Conservation (phyloP, 2,888 invertebrate species). For the Euphydryas editha region DNA sequence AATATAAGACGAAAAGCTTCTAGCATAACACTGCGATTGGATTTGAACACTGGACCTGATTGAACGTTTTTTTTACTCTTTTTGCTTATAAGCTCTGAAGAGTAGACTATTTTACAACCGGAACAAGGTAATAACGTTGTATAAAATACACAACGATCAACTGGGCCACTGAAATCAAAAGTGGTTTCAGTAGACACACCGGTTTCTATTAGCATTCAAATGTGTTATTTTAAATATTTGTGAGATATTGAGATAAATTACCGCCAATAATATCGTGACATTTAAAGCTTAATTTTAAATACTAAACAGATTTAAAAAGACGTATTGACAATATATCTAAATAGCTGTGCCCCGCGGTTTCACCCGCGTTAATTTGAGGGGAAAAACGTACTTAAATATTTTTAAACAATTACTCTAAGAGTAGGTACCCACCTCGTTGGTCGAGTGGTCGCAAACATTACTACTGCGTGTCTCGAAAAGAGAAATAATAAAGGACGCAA, state of each 20-base stretch:
- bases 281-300: not conserved
- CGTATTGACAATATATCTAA: not conserved
- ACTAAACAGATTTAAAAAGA: not conserved
- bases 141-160: constrained; percentile 50
- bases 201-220: constrained; percentile 15
- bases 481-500: too few species aligned
- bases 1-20: too few species aligned
- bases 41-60: not conserved
- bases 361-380: too few species aligned
- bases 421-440: too few species aligned
- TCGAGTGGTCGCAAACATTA: too few species aligned
- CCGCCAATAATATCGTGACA: not conserved
- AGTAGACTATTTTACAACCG: not conserved
- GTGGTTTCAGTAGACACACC: constrained; percentile 54
- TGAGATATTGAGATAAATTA: not conserved
- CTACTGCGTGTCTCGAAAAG: too few species aligned
- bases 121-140: constrained; percentile 9
- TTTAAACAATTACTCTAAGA: too few species aligned
- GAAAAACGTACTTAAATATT: too few species aligned
- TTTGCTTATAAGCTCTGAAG: not conserved
- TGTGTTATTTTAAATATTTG: constrained; percentile 10
- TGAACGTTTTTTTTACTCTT: not conserved
- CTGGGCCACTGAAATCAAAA: constrained; percentile 62
- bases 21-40: too few species aligned
- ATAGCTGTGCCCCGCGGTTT: too few species aligned